These are phyloP conservation scores for Melikaiella ostensackeni DNA, from an alignment of 2,888 invertebrate genomes.

Conservation along the genomic window DNA sequence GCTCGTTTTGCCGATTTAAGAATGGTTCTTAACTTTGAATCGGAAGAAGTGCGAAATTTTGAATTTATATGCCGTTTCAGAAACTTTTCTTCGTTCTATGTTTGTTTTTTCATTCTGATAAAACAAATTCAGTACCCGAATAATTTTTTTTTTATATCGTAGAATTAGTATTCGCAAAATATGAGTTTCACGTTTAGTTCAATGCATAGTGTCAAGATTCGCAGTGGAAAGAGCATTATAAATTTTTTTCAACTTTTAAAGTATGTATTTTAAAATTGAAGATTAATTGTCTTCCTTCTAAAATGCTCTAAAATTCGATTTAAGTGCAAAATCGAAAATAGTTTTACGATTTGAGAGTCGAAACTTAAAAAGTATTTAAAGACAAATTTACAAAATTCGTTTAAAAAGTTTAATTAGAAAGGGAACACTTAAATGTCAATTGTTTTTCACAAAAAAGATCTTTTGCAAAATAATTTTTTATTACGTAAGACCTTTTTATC, in stretches of 20 bases:
- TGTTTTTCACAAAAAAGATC: neutral
- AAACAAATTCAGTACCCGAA: conserved; percentile 23
- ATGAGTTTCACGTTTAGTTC: neutral
- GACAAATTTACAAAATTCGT: neutral
- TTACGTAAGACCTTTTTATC: neutral
- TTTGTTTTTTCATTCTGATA: neutral
- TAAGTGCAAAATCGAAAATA: neutral
- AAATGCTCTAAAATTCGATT: neutral
- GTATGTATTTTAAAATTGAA: conserved; percentile 1
- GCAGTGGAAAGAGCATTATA: neutral
- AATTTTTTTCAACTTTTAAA: neutral
- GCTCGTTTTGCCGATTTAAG: conserved; percentile 37
- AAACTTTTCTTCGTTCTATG: conserved; percentile 19
- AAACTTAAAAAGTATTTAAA: conserved; percentile 2
- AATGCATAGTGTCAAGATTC: conserved; percentile 6
- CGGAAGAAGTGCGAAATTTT: conserved; percentile 9
- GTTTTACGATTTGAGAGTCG: neutral
- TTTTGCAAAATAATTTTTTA: conserved; percentile 7
- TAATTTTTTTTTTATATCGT: neutral
- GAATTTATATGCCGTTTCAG: conserved; percentile 20
- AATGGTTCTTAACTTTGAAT: conserved; percentile 1
- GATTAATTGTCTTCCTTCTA: neutral
- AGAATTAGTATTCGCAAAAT: neutral
- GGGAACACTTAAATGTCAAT: neutral
- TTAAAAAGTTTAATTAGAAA: neutral